Conservation (phyloP, 1,140 invertebrate genomes). For the Ooceraea biroi region DNA sequence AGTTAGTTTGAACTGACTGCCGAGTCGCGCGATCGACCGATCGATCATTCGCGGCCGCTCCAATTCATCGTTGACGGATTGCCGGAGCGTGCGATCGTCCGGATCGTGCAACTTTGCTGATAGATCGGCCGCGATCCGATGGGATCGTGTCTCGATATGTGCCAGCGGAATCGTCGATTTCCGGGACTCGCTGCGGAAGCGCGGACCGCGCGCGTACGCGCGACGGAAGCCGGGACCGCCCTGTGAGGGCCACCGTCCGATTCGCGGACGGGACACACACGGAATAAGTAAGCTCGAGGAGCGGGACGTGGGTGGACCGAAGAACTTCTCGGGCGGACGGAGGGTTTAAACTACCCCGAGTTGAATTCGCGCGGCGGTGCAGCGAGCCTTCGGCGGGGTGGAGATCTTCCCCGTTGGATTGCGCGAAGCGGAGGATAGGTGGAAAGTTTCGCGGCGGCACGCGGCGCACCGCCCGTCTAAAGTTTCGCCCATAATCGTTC, state of each 20-base stretch:
- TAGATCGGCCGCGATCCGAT: background rate
- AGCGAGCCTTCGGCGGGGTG: background rate
- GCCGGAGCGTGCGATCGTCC: background rate
- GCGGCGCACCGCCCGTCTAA: slow-evolving; percentile 35
- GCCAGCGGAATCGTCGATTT: background rate
- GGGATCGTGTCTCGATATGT: slow-evolving; percentile 17
- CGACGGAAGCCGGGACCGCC: slow-evolving; percentile 7
- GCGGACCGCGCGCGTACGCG: slow-evolving; percentile 21
- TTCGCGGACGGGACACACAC: background rate
- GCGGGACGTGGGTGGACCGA: too few species aligned
- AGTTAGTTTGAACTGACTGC: background rate
- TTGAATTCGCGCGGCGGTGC: slow-evolving; percentile 1
- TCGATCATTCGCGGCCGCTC: too few species aligned
- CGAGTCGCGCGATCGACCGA: slow-evolving; percentile 33
- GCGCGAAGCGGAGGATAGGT: slow-evolving; percentile 21
- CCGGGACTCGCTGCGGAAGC: background rate
- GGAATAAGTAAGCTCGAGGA: too few species aligned
- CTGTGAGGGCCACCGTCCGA: slow-evolving; percentile 2
- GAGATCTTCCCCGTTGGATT: background rate
- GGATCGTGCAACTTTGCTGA: too few species aligned
- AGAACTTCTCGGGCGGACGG: background rate
- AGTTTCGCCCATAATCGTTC: slow-evolving; percentile 55
- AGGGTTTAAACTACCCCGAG: slow-evolving; percentile 13
- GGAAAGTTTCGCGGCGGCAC: slow-evolving; percentile 57
- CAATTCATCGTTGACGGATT: too few species aligned